Evolutionary conservation across 2,888 invertebrate genomes (phyloP), one percentile per base, ranked within the genome.

Genomic region (Drosophila nigritarsus): DNA sequence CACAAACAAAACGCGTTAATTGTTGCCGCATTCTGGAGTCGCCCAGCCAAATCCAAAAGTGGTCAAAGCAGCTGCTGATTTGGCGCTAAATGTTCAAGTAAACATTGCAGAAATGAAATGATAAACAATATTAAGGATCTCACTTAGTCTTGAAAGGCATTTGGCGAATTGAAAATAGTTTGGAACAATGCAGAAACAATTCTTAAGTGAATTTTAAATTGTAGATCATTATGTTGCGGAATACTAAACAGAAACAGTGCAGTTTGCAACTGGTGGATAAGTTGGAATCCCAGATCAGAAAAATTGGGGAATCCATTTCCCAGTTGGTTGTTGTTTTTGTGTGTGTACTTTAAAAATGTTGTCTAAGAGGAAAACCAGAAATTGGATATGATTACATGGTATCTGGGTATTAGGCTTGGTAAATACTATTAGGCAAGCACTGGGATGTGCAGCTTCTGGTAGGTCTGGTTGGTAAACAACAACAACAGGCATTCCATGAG

Each of bases 331-430:
- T 60, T 42, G 40, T 59, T 50, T 6, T 61, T 38, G 11, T 55
- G 38, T 34, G 13, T 63, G 54, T 40, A 67, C 40, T 29, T 49
- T 24, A 40, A 51, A 40, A 20, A 24, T 45, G 40, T 64, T 61
- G 29, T 45, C 42, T 61, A 70, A 85, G 85, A 80, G 78, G 75
- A 9, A 82, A 78, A 80, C 73, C 70, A 82, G 83, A 80, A 78
- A 78, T 70, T 60, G 66, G 40, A 51, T 59, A 63, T 13, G 34
- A 49, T 27, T 29, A 36, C 30, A n/a, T 42, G 32, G n/a, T 42
- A 13, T 13, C 1, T 42, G 20, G 20, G 32, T 61, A 50, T 40
- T 40, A 20, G 15, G 32, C 49, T 40, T 34, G 62, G 62, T 50
- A 65, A 61, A 40, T 61, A 62, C 38, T 32, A 24, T 32, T 30